These are phyloP conservation scores for Melipona quadrifasciata DNA, from an alignment of 1,140 invertebrate genomes.

Conservation along the genomic window DNA sequence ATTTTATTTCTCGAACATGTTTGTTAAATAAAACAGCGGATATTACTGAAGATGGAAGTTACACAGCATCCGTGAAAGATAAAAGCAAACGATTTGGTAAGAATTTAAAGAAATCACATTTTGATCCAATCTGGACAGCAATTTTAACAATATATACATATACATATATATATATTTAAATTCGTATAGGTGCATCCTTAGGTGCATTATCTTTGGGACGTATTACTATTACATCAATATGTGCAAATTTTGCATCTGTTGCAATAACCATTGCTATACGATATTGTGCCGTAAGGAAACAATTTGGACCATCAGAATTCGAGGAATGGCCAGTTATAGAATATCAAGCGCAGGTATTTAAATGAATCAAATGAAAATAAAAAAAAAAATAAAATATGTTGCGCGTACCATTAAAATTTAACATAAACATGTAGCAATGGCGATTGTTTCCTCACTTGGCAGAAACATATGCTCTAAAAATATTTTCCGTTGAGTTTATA, in stretches of 20 bases:
- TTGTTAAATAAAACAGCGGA: slow-evolving; percentile 94
- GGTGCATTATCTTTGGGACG: slow-evolving; percentile 93
- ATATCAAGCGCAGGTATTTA: slow-evolving; percentile 91
- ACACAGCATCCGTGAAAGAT: slow-evolving; percentile 89
- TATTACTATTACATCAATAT: slow-evolving; percentile 88
- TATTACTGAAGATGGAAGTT: slow-evolving; percentile 92
- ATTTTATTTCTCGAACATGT: slow-evolving; percentile 90
- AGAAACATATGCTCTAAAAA: slow-evolving; percentile 89
- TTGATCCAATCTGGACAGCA: background rate
- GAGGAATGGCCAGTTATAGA: slow-evolving; percentile 93
- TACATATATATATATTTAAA: slow-evolving; percentile 44
- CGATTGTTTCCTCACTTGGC: slow-evolving; percentile 94
- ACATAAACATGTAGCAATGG: slow-evolving; percentile 88
- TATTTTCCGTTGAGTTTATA: slow-evolving; percentile 85
- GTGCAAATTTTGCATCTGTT: slow-evolving; percentile 86
- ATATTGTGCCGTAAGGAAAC: slow-evolving; percentile 94
- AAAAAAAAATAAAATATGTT: slow-evolving; percentile 1
- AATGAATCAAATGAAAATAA: slow-evolving; percentile 64
- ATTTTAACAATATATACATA: background rate
- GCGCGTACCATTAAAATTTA: slow-evolving; percentile 32
- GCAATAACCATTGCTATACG: slow-evolving; percentile 93
- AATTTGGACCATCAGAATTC: slow-evolving; percentile 90
- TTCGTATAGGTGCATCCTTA: slow-evolving; percentile 86
- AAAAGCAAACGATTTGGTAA: slow-evolving; percentile 88
- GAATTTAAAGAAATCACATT: slow-evolving; percentile 1